Evolutionary conservation across 2,888 invertebrate species (phyloP), one percentile per base, ranked within the genome.

Genomic region (Drosophila kuntzei): DNA sequence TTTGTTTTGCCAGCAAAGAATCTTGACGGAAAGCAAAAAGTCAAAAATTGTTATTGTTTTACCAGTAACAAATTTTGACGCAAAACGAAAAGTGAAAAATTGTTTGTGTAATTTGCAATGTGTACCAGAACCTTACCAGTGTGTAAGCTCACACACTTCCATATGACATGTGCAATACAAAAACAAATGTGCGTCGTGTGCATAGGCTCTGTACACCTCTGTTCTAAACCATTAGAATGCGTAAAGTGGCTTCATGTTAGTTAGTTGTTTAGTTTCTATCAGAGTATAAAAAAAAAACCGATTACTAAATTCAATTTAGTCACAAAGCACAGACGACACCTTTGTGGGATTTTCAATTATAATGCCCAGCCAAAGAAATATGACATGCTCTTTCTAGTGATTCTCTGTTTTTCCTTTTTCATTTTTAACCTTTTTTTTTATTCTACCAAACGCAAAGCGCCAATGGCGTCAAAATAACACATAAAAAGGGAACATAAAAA

Each of bases 221-320:
- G n/a, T n/a, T n/a, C 6, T 20, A 7, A 41, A 41, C n/a, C 41
- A 41, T 34, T 41, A 32, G 49, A 32, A 62, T 39, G 57, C 62
- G 44, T 41, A 43, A 20, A 20, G 16, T 16, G 18, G 18, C 39
- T 39, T 11, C 11, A 37, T 37, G 7, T 37, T 37, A 54, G 50
- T 62, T 72, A 53, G 67, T 66, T 63, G 71, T 84, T 78, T 68
- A 67, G 71, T 71, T 80, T 54, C 39, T 50, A 57, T 46, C 14
- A 43, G 43, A 27, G 55, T 71, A 47, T 41, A 46, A 49, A 57
- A 58, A 61, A n/a, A 80, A 58, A 60, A 80, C 66, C 89, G 87
- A 80, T 84, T 86, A 88, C 83, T 84, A 84, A 86, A 84, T 83
- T 84, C 84, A 84, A 83, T 84, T 84, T 88, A 84, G 80, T 79